Percentiles rank a stretch among this genome's conserved stretches.
Conservation (phyloP, 2,888 invertebrate genomes). For the Cordilura impudica region DNA sequence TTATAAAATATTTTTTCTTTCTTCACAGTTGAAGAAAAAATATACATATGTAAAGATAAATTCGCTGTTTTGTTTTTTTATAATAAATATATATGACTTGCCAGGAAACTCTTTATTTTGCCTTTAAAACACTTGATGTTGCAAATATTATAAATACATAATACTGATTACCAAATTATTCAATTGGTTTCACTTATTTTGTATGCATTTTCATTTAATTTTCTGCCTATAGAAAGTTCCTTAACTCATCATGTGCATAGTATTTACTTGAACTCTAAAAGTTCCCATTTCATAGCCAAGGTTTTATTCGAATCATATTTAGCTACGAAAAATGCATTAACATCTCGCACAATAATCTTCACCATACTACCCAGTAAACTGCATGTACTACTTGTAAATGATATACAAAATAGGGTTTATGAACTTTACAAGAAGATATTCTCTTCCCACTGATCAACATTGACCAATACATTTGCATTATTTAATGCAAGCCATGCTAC, state of each 20-base stretch:
- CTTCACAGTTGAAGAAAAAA: no score
- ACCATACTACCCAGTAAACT: neutral
- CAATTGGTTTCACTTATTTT: no score
- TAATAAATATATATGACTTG: no score
- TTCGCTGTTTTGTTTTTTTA: no score
- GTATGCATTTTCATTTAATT: neutral
- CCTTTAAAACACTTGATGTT: no score
- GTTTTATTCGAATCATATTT: slow-evolving; percentile 49
- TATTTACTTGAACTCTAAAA: slow-evolving; percentile 20
- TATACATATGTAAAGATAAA: no score
- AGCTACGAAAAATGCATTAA: slow-evolving; percentile 19
- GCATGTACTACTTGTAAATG: slow-evolving; percentile 14
- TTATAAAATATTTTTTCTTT: no score
- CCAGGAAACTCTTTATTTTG: no score
- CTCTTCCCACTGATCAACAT: slow-evolving; percentile 49
- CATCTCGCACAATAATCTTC: neutral
- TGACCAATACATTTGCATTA: slow-evolving; percentile 42
- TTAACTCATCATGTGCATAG: no score
- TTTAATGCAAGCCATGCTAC: slow-evolving; percentile 6
- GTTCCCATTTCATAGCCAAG: slow-evolving; percentile 50
- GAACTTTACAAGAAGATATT: slow-evolving; percentile 58
- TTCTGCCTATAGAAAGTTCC: slow-evolving; percentile 31
- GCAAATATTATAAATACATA: no score
- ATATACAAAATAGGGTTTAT: slow-evolving; percentile 20
- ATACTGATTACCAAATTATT: no score